Base-by-base conservation (phyloP, 2,888 invertebrate genomes). In the Apamea sordens region DNA sequence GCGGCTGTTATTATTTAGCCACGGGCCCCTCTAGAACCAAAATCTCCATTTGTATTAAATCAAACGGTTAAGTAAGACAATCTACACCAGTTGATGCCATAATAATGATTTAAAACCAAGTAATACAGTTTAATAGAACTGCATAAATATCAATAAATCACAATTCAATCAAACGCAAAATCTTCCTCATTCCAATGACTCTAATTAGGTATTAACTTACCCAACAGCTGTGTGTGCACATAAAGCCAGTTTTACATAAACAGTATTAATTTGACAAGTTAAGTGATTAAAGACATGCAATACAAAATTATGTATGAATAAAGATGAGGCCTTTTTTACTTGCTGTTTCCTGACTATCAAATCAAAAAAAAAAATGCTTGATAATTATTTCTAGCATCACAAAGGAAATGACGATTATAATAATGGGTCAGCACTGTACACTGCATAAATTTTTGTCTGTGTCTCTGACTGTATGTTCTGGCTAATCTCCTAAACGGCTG, bases 201-300 rank as follows among this genome's bases (percentile, higher is more conserved):
- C 41, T 79, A 84, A 83, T 72, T 71, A 75, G 47, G 6, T n/a
- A 71, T 28, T n/a, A 32, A 64, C 47, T 79, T 73, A 75, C 70
- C 67, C 50, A 74, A 79, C 63, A n/a, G 24, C 11, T 32, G 21
- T 18, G 11, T n/a, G 28, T 63, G 32, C 24, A 78, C 2, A 24
- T 10, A 10, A 32, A 53, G 15, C 15, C 32, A 32, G 18, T 59
- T 70, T 78, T 65, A 69, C 59, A 50, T n/a, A 65, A 81, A 59
- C n/a, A 65, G 59, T 65, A 78, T 68, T 67, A 36, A 73, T 59
- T 65, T 47, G 44, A 64, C 68, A 71, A n/a, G 44, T 53, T 15
- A 75, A n/a, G 8, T 65, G n/a, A 77, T 73, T 65, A 83, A 4
- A 69, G 21, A 32, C 86, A 85, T 76, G 83, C 86, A 70, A 85